Evolutionary conservation across 1,140 invertebrate genomes (phyloP), one percentile per base, ranked within the genome.

Genomic region (Brachystomella parvula): DNA sequence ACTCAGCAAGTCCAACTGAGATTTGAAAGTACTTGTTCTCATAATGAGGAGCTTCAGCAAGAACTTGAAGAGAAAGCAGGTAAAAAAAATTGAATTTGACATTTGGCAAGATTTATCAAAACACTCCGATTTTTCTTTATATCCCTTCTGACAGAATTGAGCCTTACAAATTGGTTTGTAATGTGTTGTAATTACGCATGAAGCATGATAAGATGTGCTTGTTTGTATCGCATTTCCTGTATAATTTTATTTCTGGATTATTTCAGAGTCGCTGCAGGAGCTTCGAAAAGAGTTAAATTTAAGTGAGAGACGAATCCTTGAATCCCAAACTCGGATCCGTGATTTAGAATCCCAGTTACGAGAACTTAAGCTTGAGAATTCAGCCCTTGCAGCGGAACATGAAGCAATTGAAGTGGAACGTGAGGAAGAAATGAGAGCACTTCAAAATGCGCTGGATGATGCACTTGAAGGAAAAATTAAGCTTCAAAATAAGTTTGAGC

Each of bases 401-500:
- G 72, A 66, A 33, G 74, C 75, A 21, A 63, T 81, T 31, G 74
- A 78, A 64, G 64, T 63, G 12, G 79, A 81, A 69, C 73, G 78
- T 61, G 79, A 81, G 53, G 78, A 79, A 68, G 79, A 81, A 72
- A 76, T 78, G 56, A 77, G 78, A 68, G 78, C 80, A 59, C 70
- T 83, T n/a, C 79, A 81, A 64, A 79, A 81, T 77, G 82, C 83
- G 1, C 74, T 86, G 31, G 83, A 86, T 35, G 81, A 82, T 69
- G 82, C 84, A 1, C 74, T 82, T 24, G 79, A 79, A 49, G 82
- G 85, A 72, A 82, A 83, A 65, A 77, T 81, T 69, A 78, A 81
- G 71, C 78, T 84, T 9, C 80, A 84, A 70, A 67, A 66, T 19
- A 67, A 69, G 56, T 85, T 83, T 80, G 82, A 85, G 69, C 78